Percentiles rank a stretch among this genome's conserved stretches.
These are phyloP conservation scores for Pseudococcus longispinus DNA, from an alignment of 2,888 invertebrate species.

Conservation along the genomic window DNA sequence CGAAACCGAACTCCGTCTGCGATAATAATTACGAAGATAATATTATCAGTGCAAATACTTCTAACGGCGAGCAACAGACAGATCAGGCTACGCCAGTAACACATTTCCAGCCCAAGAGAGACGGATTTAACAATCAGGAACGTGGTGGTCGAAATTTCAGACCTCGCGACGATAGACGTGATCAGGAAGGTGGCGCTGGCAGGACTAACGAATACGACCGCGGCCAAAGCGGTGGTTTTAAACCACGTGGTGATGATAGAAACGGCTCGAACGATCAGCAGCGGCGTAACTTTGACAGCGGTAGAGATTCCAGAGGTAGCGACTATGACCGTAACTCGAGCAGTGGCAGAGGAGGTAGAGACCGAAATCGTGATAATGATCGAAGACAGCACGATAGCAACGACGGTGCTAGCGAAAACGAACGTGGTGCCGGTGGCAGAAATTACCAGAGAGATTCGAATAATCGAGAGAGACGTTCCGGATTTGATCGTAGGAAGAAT, in stretches of 20 bases:
- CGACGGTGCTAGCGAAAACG: neutral
- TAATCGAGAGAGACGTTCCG: neutral
- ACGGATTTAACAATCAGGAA: neutral
- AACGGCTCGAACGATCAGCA: neutral
- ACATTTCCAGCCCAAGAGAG: neutral
- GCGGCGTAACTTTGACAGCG: neutral
- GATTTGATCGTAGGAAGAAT: neutral
- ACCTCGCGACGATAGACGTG: neutral
- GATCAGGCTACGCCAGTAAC: neutral
- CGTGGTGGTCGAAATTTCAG: neutral
- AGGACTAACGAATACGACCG: neutral
- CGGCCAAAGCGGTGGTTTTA: too few relatives aligned
- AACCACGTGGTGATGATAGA: too few relatives aligned
- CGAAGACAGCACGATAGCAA: neutral
- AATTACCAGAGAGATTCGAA: neutral
- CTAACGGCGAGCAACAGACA: neutral
- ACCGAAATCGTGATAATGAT: neutral
- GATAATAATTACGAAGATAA: constrained; percentile 17
- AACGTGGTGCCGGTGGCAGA: neutral
- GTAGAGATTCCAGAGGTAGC: neutral
- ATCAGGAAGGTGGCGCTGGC: too few relatives aligned
- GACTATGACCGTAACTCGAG: neutral
- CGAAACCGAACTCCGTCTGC: neutral
- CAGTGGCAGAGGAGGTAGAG: neutral
- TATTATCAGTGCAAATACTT: neutral